phyloP scores from a whole-genome alignment of 2,797 vertebrate genomes.

The Champsocephalus gunnari region DNA sequence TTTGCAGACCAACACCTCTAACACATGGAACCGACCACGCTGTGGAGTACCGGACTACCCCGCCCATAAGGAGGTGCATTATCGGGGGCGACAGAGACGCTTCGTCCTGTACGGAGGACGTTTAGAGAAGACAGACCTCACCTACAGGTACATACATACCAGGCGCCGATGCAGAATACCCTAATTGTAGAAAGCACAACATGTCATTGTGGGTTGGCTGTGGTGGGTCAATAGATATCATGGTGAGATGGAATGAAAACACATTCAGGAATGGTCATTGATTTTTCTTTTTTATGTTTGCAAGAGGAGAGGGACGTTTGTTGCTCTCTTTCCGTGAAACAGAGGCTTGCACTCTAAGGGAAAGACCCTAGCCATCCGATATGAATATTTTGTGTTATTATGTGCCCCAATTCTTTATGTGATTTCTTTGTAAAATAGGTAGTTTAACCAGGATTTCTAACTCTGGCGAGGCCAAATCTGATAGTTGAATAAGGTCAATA shows the following conservation, averaged over 20 bases:
- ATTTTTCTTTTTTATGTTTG: background rate
- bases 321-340: background rate
- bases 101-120: conserved; percentile 89
- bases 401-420: background rate
- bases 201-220: background rate
- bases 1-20: conserved; percentile 36
- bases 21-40: conserved; percentile 80
- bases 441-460: background rate
- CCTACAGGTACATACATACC: conserved; percentile 88
- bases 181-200: background rate
- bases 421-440: background rate
- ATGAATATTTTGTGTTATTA: background rate
- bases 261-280: too few relatives aligned
- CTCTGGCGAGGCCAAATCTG: too few relatives aligned
- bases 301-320: background rate
- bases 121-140: conserved; percentile 90
- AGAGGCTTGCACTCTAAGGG: background rate
- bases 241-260: too few relatives aligned
- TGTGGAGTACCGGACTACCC: conserved; percentile 89
- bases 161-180: too few relatives aligned
- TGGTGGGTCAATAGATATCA: background rate
- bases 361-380: background rate
- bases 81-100: conserved; percentile 83
- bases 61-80: conserved; percentile 18
- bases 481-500: too few relatives aligned